Base-by-base conservation (phyloP, 2,888 invertebrate species). In the Zelleria hepariella region DNA sequence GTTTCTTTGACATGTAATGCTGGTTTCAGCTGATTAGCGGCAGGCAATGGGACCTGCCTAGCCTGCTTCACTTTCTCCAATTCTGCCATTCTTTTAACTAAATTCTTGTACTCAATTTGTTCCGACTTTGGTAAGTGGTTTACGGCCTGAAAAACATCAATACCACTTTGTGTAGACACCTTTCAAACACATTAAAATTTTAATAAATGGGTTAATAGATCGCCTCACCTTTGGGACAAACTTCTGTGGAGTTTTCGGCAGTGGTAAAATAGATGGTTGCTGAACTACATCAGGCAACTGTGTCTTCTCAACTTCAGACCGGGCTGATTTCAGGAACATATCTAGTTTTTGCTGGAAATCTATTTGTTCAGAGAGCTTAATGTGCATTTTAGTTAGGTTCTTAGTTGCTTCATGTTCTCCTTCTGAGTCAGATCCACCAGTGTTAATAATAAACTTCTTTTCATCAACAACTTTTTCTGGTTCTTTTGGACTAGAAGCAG, bases 361-460 rank as follows among this genome's bases (percentile, higher is more conserved):
- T 59, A 72, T 62, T 63, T 81, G 80, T 61, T 87, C 82, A 4
- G 82, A 77, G 18, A 89, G 68, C 67, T 88, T 88, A 59, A 83
- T 73, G 63, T 89, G 89, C 88, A 89, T 89, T 74, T 85, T 86
- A 8, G 85, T 86, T 64, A 90, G 76, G 70, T 89, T 89, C 66
- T 80, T 86, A 10, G 89, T 89, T 47, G 86, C 86, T 68, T 89
- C 89, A 68, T 87, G 81, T 72, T 89, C 89, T 51, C 78, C 87
- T 71, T 87, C 89, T 1, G 88, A 88, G 74, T 89, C 89, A 2
- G 89, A 86, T 58, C 81, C 87, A 10, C 78, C 80, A 21, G 89
- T 71, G 60, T 80, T 75, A 57, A 89, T 89, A 21, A 89, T 85
- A 66, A 89, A 83, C 62, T 79, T 80, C 62, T 85, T 86, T 65